Evolutionary conservation across 2,113 vertebrate genomes (phyloP).

Genomic region (Solenodon paradoxus): DNA sequence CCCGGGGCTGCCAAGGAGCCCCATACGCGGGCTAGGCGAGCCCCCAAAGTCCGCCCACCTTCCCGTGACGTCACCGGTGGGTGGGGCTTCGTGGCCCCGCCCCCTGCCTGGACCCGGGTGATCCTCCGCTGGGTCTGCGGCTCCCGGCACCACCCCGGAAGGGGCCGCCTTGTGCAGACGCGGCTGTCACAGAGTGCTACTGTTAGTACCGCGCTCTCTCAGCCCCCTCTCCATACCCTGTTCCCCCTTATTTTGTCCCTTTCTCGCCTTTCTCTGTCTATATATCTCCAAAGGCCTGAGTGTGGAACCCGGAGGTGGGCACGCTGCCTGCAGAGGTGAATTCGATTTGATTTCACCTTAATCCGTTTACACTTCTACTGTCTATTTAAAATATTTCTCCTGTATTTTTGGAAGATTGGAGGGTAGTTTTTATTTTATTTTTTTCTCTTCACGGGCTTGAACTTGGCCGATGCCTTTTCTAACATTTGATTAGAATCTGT

Average conservation of each 20-base stretch:
- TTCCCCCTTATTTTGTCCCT: not conserved
- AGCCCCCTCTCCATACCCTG: not conserved
- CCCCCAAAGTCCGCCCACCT: not conserved
- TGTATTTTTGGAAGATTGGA: not conserved
- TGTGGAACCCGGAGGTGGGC: not conserved
- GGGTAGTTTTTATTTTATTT: not conserved
- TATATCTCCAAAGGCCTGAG: not conserved
- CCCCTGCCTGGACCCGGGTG: not conserved
- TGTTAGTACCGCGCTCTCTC: not conserved
- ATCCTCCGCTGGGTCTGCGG: not conserved
- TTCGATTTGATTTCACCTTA: not conserved
- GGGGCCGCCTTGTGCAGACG: rapidly evolving
- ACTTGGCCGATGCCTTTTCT: not conserved
- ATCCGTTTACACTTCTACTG: not conserved
- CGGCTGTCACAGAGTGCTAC: not conserved
- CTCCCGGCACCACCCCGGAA: rapidly evolving
- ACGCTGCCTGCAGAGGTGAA: not conserved
- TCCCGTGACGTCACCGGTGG: constrained; percentile 22
- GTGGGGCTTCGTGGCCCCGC: not conserved
- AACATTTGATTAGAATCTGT: not conserved
- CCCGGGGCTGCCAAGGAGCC: not conserved
- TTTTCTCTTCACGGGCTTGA: not conserved
- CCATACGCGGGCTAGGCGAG: not conserved
- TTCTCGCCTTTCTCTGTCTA: not conserved
- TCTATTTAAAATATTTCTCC: not conserved